Base-by-base conservation (phyloP, 1,140 invertebrate species). In the Heliconius hewitsoni region DNA sequence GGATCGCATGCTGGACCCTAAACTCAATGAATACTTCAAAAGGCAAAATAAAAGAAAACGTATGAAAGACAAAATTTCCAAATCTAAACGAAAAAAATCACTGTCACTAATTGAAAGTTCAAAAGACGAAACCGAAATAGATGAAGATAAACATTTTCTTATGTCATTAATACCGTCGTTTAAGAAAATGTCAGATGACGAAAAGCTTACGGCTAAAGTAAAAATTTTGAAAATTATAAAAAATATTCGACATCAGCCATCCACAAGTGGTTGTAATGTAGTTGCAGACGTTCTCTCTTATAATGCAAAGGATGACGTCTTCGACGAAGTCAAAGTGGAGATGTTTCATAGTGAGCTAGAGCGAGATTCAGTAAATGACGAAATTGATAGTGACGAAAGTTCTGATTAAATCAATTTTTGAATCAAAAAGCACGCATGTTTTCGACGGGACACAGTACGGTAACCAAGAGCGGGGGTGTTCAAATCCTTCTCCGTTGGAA, bases 111-210 rank as follows among this genome's bases (percentile, higher is more conserved):
- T n/a, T 1, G 18, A 27, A 76, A 52, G 16, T 71, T 71, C 34
- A 71, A 57, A 70, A 39, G 57, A 71, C 8, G 72, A 76, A 27
- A 82, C 82, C 13, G 78, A 82, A n/a, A 84, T 89, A 23, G 89
- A 90, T 18, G 89, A 87, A 74, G 89, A 90, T 37, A 84, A 84
- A 79, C 87, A 88, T 46, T 90, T 90, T 71, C 73, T 88, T 1
- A 79, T 90, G 76, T 90, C 89, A 0, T 78, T 90, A 16, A 76
- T 90, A 73, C 87, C 89, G 0, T 86, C 86, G 0, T 87, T 90
- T 71, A 87, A 83, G 55, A 81, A 78, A 55, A 87, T 90, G 85
- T 80, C 34, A 16, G 85, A 89, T 30, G 84, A 89, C 55, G 86
- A 90, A 42, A 90, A 89, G 52, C 76, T 90, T 3, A 85, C 81